phyloP scores from a whole-genome alignment of 2,113 vertebrate species.

The Entosphenus tridentatus region DNA sequence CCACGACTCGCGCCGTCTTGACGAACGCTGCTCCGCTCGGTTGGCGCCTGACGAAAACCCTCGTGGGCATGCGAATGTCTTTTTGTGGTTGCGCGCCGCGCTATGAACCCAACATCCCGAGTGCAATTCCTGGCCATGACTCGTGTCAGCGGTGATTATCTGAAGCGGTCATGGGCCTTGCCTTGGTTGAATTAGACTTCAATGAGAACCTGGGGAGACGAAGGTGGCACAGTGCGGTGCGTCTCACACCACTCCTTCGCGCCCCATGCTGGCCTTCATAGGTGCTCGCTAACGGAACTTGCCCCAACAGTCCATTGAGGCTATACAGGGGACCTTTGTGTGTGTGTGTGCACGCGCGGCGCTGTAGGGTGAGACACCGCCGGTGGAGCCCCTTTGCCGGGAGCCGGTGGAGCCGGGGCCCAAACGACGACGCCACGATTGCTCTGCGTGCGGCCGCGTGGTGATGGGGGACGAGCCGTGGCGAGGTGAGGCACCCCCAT shows the following conservation, averaged over 20 bases:
- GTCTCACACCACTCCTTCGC: conserved; percentile 9
- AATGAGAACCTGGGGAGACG: no score
- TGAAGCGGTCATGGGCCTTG: neutral
- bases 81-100: no score
- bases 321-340: fast-evolving
- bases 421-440: conserved; percentile 36
- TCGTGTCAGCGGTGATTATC: neutral
- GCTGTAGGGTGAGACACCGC: conserved; percentile 32
- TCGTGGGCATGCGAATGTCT: neutral
- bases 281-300: fast-evolving
- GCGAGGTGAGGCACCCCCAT: conserved; percentile 35
- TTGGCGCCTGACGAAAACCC: neutral
- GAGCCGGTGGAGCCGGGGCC: conserved; percentile 22
- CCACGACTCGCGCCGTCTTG: neutral
- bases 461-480: conserved; percentile 83
- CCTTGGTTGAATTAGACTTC: conserved; percentile 3
- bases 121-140: neutral
- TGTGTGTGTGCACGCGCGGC: neutral
- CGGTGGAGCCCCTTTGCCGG: conserved; percentile 29
- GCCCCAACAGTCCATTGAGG: fast-evolving
- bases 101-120: neutral
- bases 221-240: no score
- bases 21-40: neutral
- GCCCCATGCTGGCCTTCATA: conserved; percentile 7
- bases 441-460: conserved; percentile 46